Conservation (phyloP, 2,113 vertebrate genomes). For the Rhinopomastus cyanomelas region DNA sequence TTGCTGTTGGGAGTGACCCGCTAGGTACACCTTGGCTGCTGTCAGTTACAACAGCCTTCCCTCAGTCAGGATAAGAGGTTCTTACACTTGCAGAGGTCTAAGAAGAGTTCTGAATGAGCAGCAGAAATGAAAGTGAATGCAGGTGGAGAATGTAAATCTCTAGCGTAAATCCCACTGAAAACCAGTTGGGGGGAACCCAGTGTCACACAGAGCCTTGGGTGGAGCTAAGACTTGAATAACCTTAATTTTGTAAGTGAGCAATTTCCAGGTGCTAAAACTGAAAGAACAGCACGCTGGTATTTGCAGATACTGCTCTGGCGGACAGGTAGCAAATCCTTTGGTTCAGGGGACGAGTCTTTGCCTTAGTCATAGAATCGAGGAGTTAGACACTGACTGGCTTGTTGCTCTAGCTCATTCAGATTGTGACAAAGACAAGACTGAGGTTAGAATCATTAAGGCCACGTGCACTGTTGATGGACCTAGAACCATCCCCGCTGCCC, state of each 20-base stretch:
- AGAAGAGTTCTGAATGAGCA: not conserved
- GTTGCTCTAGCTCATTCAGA: not conserved
- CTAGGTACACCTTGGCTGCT: not conserved
- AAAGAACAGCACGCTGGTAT: not conserved
- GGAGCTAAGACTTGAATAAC: not conserved
- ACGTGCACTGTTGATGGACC: accelerated
- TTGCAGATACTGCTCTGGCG: not conserved
- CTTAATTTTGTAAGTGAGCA: not conserved
- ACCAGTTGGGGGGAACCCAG: not conserved
- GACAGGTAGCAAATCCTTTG: not conserved
- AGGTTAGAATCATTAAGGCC: not conserved
- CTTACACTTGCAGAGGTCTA: not conserved
- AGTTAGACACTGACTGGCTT: not conserved
- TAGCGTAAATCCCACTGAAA: not conserved
- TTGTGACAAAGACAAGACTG: not conserved
- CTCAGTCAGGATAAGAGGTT: not conserved
- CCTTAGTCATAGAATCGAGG: not conserved
- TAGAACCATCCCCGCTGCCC: not conserved
- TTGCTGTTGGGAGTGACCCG: not conserved
- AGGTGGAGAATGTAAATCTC: not conserved
- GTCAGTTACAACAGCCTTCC: slow-evolving; percentile 15
- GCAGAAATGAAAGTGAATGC: slow-evolving; percentile 1
- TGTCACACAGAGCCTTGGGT: not conserved
- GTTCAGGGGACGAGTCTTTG: not conserved
- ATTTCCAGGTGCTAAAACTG: not conserved